A percentile compares a stretch with the other conserved stretches of the same genome.
Evolutionary conservation across 2,888 invertebrate species (phyloP).

Genomic region (Pedicia rivosa): DNA sequence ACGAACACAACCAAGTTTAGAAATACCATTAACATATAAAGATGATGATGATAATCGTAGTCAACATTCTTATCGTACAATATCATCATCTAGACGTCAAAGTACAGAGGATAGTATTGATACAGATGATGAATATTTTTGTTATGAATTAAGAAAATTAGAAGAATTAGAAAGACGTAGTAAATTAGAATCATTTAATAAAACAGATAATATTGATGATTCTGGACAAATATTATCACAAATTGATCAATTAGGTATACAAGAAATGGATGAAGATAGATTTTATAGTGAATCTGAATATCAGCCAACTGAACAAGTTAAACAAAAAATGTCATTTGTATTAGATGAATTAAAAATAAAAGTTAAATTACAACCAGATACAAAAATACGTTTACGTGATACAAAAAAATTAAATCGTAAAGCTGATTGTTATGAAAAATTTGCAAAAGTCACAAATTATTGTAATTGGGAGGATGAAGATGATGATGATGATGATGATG

Average conservation of each 20-base stretch:
- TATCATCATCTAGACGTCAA: slow-evolving; percentile 74
- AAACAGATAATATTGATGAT: slow-evolving; percentile 6
- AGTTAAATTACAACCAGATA: slow-evolving; percentile 34
- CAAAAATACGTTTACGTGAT: slow-evolving; percentile 26
- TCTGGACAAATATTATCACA: slow-evolving; percentile 21
- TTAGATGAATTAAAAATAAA: slow-evolving; percentile 57
- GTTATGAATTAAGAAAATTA: slow-evolving; percentile 70
- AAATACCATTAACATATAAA: slow-evolving; percentile 57
- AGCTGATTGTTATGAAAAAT: slow-evolving; percentile 18
- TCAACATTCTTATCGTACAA: slow-evolving; percentile 75
- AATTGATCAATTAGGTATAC: slow-evolving; percentile 38
- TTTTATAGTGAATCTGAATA: slow-evolving; percentile 28
- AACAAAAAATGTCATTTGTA: slow-evolving; percentile 67
- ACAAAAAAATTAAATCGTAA: slow-evolving; percentile 16
- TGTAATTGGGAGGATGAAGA: slow-evolving; percentile 24
- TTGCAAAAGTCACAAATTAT: slow-evolving; percentile 22
- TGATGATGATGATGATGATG: slow-evolving; percentile 16
- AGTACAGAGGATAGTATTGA: slow-evolving; percentile 88
- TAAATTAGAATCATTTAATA: slow-evolving; percentile 36
- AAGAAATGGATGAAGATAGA: slow-evolving; percentile 33
- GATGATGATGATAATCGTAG: slow-evolving; percentile 76
- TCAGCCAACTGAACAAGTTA: slow-evolving; percentile 50
- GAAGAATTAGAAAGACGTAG: slow-evolving; percentile 72
- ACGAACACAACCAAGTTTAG: slow-evolving; percentile 36
- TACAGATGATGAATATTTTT: slow-evolving; percentile 87